phyloP scores from a whole-genome alignment of 2,113 vertebrate genomes.

The Micromys minutus region DNA sequence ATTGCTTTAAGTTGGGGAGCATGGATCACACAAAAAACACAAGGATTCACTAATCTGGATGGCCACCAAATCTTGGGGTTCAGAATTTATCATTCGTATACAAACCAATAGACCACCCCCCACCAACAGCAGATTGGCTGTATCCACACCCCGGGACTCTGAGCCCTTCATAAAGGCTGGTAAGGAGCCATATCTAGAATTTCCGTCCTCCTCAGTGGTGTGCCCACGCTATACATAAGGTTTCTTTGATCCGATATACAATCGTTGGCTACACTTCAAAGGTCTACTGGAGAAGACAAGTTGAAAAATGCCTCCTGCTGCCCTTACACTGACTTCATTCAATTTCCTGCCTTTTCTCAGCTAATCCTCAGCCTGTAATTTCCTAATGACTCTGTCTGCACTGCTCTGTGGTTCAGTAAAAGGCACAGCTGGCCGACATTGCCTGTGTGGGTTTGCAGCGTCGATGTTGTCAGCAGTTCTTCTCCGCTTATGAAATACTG shows the following conservation, averaged over 20 bases:
- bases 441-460: background rate
- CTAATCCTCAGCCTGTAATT: constrained; percentile 66
- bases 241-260: background rate
- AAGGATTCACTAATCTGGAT: too few relatives aligned
- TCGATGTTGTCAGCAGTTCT: constrained; percentile 1
- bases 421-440: background rate
- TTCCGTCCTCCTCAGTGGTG: background rate
- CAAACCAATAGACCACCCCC: too few relatives aligned
- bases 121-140: background rate
- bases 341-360: constrained; percentile 59
- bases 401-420: constrained; percentile 1
- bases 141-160: background rate
- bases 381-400: constrained; percentile 57
- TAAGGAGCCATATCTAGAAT: background rate
- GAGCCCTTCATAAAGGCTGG: background rate
- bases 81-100: too few relatives aligned
- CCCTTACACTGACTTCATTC: constrained; percentile 34
- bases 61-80: too few relatives aligned
- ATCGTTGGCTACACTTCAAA: background rate
- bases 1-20: too few relatives aligned
- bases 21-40: too few relatives aligned
- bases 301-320: constrained; percentile 28
- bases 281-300: constrained; percentile 25
- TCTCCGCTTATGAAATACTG: background rate
- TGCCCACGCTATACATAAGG: background rate